These are phyloP conservation scores for Dipodomys stephensi DNA, from an alignment of 2,113 vertebrate genomes.

Conservation along the genomic window DNA sequence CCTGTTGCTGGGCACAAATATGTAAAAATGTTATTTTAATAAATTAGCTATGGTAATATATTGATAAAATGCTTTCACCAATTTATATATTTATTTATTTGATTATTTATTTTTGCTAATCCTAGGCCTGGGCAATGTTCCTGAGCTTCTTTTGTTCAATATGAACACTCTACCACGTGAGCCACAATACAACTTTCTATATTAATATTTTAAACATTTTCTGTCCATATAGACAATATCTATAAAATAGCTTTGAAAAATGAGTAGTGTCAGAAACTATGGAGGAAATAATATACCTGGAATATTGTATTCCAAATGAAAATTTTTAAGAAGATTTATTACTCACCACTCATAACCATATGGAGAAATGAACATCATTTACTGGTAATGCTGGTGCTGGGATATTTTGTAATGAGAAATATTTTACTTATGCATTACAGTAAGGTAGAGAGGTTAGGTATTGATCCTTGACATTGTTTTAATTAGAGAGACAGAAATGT, in stretches of 20 bases:
- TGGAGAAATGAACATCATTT: neutral
- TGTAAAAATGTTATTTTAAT: neutral
- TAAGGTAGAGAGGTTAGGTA: slow-evolving; percentile 38
- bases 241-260: neutral
- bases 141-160: no score
- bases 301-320: neutral
- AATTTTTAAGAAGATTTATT: neutral
- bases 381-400: slow-evolving; percentile 2
- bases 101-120: no score
- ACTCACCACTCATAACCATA: neutral
- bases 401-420: slow-evolving; percentile 52
- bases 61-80: neutral
- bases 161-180: no score
- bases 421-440: slow-evolving; percentile 57
- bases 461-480: slow-evolving; percentile 42
- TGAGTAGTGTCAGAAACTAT: neutral
- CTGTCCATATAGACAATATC: neutral
- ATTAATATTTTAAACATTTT: neutral
- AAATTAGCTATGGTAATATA: neutral
- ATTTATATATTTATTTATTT: neutral
- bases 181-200: no score
- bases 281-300: neutral
- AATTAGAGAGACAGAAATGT: neutral
- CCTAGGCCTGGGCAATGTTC: no score
- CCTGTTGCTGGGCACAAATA: neutral